A percentile compares a stretch with the other conserved stretches of the same genome.
These are phyloP conservation scores for Ctenicera cuprea DNA, from an alignment of 2,888 invertebrate genomes.

Conservation along the genomic window DNA sequence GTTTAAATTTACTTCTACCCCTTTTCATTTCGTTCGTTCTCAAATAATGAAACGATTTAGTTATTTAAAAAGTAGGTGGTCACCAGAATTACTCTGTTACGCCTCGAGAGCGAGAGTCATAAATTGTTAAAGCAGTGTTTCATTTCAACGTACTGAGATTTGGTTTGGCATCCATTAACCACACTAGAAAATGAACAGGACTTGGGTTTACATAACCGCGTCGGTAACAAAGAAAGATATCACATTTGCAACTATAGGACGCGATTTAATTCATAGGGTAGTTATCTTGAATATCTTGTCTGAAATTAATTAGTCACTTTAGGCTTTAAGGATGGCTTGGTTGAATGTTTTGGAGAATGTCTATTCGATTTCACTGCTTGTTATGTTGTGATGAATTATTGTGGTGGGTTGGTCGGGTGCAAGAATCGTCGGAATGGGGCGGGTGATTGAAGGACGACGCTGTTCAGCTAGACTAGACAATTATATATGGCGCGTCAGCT, in stretches of 20 bases:
- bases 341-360: constrained; percentile 26
- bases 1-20: constrained; percentile 22
- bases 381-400: constrained; percentile 55
- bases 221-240: constrained; percentile 3
- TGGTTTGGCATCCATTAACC: neutral
- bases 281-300: constrained; percentile 31
- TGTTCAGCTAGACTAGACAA: constrained; percentile 56
- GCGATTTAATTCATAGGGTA: constrained; percentile 20
- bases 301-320: constrained; percentile 38
- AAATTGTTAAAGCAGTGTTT: constrained; percentile 10
- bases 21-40: constrained; percentile 15
- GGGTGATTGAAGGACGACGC: constrained; percentile 54
- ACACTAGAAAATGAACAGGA: constrained; percentile 11
- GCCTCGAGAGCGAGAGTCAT: neutral
- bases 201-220: neutral
- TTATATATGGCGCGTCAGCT: constrained; percentile 57
- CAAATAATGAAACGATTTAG: constrained; percentile 19
- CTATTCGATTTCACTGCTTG: constrained; percentile 44
- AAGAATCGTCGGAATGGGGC: constrained; percentile 54
- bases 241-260: constrained; percentile 17
- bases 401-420: constrained; percentile 43
- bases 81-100: neutral
- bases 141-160: constrained; percentile 5
- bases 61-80: constrained; percentile 6
- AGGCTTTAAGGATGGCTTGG: constrained; percentile 22